Evolutionary conservation across 2,113 vertebrate species (phyloP).

Genomic region (Lamprologus callipterus): DNA sequence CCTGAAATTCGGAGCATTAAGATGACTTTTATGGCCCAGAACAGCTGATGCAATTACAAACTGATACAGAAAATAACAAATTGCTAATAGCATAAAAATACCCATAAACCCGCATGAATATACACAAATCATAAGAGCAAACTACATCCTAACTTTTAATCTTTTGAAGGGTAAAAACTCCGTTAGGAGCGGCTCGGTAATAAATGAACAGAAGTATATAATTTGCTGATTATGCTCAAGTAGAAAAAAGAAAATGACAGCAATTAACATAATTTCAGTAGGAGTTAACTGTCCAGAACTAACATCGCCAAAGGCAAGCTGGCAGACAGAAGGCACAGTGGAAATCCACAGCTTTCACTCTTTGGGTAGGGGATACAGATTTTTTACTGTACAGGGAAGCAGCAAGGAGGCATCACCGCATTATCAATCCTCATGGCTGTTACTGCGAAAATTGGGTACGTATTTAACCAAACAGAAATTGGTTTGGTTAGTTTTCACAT

Average conservation of each 20-base stretch:
- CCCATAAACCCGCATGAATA: neutral
- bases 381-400: slow-evolving; percentile 27
- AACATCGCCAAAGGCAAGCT: slow-evolving; percentile 77
- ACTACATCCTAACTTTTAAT: slow-evolving; percentile 50
- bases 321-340: slow-evolving; percentile 65
- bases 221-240: slow-evolving; percentile 75
- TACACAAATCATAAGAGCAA: slow-evolving; percentile 1
- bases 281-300: slow-evolving; percentile 81
- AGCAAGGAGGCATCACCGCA: neutral
- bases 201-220: slow-evolving; percentile 66
- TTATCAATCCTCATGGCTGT: slow-evolving; percentile 39
- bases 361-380: slow-evolving; percentile 17
- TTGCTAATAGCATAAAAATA: neutral
- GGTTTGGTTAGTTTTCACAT: neutral
- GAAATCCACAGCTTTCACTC: slow-evolving; percentile 56
- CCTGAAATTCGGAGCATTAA: neutral
- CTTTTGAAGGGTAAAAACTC: slow-evolving; percentile 61
- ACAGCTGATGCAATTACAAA: neutral
- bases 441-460: neutral
- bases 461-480: neutral
- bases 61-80: neutral
- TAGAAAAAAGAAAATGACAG: slow-evolving; percentile 75
- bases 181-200: slow-evolving; percentile 57
- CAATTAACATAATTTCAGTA: slow-evolving; percentile 76
- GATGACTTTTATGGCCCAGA: neutral